Evolutionary conservation across 2,888 invertebrate genomes (phyloP), one percentile per base, ranked within the genome.

Genomic region (Odontothrips loti): DNA sequence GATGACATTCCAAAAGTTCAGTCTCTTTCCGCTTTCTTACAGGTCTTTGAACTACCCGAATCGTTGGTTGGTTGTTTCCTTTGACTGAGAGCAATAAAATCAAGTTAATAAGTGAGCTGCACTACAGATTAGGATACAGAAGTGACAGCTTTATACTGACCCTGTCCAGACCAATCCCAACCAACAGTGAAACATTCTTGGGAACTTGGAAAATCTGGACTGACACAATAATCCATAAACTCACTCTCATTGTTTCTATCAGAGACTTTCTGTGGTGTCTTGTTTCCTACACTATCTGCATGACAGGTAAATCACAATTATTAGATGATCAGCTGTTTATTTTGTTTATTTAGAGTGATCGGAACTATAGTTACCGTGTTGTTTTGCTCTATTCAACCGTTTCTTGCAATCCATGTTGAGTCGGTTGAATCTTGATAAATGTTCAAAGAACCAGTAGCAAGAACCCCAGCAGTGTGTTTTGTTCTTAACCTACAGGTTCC

Each of bases 161-260:
- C 23, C 8, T 75, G 68, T 6, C 68, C 27, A 27, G 68, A 75
- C 68, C 68, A 75, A 9, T 75, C 68, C 68, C 68, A 75, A 27
- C 68, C 68, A 23, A 75, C 27, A 27, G 68, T 23, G 27, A 75
- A 75, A 23, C 68, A 75, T 75, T 75, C 68, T 27, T 75, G 68
- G 2, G 23, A 27, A 75, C 68, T 75, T 11, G 27, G 68, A 75
- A 75, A 75, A 23, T 75, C 68, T 9, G 68, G 27, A 75, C 68
- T 75, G 68, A 12, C 12, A 12, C 68, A 23, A 23, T 27, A 12
- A 68, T 68, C 27, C 12, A 27, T 12, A 2, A 75, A 10, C 11
- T 75, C 68, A 27, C 23, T 9, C 10, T 27, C 27, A 12, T 9
- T 9, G 12, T 75, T 27, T 11, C 17, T 12, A 51, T 2, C 2